phyloP scores from a whole-genome alignment of 2,888 invertebrate genomes.

The Athalia cordata region DNA sequence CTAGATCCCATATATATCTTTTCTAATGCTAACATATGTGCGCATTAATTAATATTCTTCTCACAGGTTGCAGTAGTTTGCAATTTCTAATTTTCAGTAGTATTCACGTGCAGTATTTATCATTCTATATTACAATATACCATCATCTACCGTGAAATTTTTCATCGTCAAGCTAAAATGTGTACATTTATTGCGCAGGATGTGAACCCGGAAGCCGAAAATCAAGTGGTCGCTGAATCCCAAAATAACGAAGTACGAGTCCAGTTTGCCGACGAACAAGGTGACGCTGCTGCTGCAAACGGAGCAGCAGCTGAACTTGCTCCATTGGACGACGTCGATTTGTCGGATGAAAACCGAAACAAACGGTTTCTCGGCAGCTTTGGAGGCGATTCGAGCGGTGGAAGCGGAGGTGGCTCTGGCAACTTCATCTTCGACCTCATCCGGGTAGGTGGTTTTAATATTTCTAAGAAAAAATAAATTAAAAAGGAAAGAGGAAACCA shows the following conservation, averaged over 20 bases:
- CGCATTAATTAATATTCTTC: slow-evolving; percentile 8
- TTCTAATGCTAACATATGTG: slow-evolving; percentile 22
- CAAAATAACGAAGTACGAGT: slow-evolving; percentile 80
- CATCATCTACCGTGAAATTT: not conserved
- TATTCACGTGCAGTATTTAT: not conserved
- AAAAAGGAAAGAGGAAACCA: no score
- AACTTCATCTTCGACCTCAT: slow-evolving; percentile 93
- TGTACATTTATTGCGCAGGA: slow-evolving; percentile 58
- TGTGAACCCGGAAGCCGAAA: slow-evolving; percentile 70
- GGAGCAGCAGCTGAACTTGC: slow-evolving; percentile 82
- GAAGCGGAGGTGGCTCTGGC: slow-evolving; percentile 83
- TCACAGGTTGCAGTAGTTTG: slow-evolving; percentile 1
- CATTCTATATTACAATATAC: not conserved
- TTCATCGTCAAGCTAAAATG: not conserved
- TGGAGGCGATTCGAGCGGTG: no score
- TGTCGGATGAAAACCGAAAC: slow-evolving; percentile 86
- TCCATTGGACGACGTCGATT: slow-evolving; percentile 81
- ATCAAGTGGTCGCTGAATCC: slow-evolving; percentile 76
- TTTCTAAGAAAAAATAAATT: not conserved
- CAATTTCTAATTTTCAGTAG: not conserved
- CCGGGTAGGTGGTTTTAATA: slow-evolving; percentile 80
- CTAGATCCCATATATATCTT: slow-evolving; percentile 5
- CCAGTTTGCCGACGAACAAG: slow-evolving; percentile 76
- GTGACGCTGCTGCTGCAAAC: slow-evolving; percentile 76
- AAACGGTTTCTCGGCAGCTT: slow-evolving; percentile 85